Base-by-base conservation (phyloP, 2,888 invertebrate genomes). In the Cryptocheilus praepositus region DNA sequence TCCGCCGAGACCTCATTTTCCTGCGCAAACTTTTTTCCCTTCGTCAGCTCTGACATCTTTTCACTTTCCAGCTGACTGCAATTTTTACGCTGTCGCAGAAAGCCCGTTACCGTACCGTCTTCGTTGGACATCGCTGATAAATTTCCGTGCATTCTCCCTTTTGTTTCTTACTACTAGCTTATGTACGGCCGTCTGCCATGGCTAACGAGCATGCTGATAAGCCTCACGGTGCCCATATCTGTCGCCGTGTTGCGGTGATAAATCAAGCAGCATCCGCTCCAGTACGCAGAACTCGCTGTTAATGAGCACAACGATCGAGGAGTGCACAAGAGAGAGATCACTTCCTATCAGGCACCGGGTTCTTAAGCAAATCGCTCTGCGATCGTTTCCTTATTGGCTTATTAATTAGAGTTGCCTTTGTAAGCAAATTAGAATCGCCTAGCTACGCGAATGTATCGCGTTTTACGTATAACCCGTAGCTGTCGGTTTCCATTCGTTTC, bases 191-290 rank as follows among this genome's bases (percentile, higher is more conserved):
- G 54, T 64, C 61, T 43, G 64, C 57, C 46, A 51, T 46, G 52
- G 58, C 60, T 77, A 77, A 77, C 71, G 72, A 78, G 75, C 70
- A 51, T 28, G 51, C 65, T 64, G 75, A 77, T 78, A 78, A 75
- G 75, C 65, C 54, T 63, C 61, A 61, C 67, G 61, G 65, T 62
- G 28, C 64, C 51, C 49, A 61, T 74, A 71, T 74, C 75, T 70
- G 68, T 73, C 77, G 59, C 55, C 61, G 60, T 46, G 54, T 49
- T 70, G 53, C 25, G 8, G 53, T 73, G 69, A 81, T 80, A 75
- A 81, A 81, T 79, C 79, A 75, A 76, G 67, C 65, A 55, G 53
- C 71, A 45, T 71, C 64, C 36, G 55, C 56, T 49, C 45, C 46
- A 44, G 19, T 36, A 16, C 51, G 36, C 36, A 19, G 45, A 45